These are phyloP conservation scores for Dufourea novaeangliae DNA, from an alignment of 1,140 invertebrate species.

Conservation along the genomic window DNA sequence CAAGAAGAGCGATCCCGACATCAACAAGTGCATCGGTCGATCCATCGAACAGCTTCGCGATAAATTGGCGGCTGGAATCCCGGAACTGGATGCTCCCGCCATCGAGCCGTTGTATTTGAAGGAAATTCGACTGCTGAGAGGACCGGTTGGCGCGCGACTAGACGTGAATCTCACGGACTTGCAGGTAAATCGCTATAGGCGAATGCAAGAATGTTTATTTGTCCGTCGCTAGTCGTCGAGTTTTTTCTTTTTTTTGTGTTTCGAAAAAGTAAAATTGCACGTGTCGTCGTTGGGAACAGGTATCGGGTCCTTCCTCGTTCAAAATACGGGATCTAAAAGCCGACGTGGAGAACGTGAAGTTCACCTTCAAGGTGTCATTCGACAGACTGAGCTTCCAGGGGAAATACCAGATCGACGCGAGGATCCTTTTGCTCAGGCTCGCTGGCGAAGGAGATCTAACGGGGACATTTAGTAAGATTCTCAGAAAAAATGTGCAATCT, in stretches of 20 bases:
- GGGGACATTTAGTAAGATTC: slow-evolving; percentile 86
- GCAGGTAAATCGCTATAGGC: slow-evolving; percentile 74
- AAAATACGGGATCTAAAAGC: slow-evolving; percentile 77
- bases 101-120: slow-evolving; percentile 85
- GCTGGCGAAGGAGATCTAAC: slow-evolving; percentile 85
- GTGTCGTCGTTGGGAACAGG: slow-evolving; percentile 53
- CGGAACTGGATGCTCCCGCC: slow-evolving; percentile 85
- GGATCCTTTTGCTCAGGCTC: slow-evolving; percentile 84
- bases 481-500: not conserved
- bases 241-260: too few relatives aligned
- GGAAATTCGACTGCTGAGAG: slow-evolving; percentile 83
- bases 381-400: slow-evolving; percentile 83
- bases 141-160: slow-evolving; percentile 83
- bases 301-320: slow-evolving; percentile 74
- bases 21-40: slow-evolving; percentile 85
- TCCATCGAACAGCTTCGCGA: slow-evolving; percentile 84
- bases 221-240: too few relatives aligned
- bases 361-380: slow-evolving; percentile 83
- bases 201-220: not conserved
- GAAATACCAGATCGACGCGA: slow-evolving; percentile 85
- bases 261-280: too few relatives aligned
- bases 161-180: slow-evolving; percentile 85
- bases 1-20: slow-evolving; percentile 84
- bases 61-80: slow-evolving; percentile 84
- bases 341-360: slow-evolving; percentile 82